A percentile compares a stretch with the other conserved stretches of the same genome.
phyloP scores from a whole-genome alignment of 2,113 vertebrate species.

The Limanda limanda region DNA sequence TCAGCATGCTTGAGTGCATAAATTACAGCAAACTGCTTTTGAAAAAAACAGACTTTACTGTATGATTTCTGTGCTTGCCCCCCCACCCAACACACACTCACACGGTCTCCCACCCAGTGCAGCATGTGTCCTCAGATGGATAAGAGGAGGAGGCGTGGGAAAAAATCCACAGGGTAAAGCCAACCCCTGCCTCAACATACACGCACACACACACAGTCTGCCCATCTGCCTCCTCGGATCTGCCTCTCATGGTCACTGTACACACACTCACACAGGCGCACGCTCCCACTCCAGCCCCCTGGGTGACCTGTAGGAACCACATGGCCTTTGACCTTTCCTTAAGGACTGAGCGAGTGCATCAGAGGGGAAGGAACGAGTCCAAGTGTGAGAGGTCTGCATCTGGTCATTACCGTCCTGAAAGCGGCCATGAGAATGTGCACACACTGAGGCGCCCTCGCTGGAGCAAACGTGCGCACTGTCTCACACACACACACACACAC shows the following conservation, averaged over 20 bases:
- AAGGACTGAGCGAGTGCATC: constrained; percentile 59
- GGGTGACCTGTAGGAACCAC: constrained; percentile 69
- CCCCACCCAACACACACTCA: constrained; percentile 44
- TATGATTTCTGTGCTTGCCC: constrained; percentile 51
- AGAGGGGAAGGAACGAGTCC: constrained; percentile 65
- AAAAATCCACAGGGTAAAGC: constrained; percentile 76
- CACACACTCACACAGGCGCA: constrained; percentile 25
- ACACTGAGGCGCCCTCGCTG: constrained; percentile 6
- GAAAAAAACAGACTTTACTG: constrained; percentile 60
- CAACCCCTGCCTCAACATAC: constrained; percentile 54
- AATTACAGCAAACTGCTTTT: constrained; percentile 57
- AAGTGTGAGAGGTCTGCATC: constrained; percentile 74
- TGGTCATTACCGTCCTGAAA: constrained; percentile 60
- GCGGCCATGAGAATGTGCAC: constrained; percentile 49
- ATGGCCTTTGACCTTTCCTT: constrained; percentile 72
- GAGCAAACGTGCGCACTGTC: not conserved
- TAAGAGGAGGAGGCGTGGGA: constrained; percentile 73
- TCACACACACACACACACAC: not conserved
- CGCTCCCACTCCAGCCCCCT: constrained; percentile 47
- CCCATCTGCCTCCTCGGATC: constrained; percentile 70
- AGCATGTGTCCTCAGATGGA: constrained; percentile 73
- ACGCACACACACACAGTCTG: constrained; percentile 39
- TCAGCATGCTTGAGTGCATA: constrained; percentile 62
- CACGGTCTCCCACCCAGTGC: constrained; percentile 38
- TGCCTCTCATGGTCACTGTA: constrained; percentile 72